A percentile compares a stretch with the other conserved stretches of the same genome.
Conservation (phyloP, 2,113 vertebrate species). For the Dendropsophus ebraccatus region DNA sequence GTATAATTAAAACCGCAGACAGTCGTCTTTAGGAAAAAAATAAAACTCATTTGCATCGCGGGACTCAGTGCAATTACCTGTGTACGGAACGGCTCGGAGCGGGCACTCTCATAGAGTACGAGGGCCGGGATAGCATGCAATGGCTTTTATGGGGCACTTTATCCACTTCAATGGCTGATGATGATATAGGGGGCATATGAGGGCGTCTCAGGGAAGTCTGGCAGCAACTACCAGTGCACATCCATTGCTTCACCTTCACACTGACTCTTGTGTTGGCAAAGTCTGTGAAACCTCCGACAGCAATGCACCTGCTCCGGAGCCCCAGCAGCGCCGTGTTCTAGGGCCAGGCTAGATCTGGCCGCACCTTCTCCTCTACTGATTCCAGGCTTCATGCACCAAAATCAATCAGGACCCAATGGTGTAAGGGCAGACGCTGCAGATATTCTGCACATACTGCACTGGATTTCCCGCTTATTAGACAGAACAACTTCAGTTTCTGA, state of each 20-base stretch:
- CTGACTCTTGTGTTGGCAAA: not conserved
- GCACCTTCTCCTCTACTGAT: not conserved
- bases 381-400: too few species aligned
- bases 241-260: not conserved
- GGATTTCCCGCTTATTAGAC: too few species aligned
- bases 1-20: constrained; percentile 10
- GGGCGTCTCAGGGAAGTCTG: not conserved
- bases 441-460: too few species aligned
- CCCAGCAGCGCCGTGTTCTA: not conserved
- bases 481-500: too few species aligned
- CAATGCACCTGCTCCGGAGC: not conserved
- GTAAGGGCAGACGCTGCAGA: too few species aligned
- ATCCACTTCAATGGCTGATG: not conserved
- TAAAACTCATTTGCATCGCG: constrained; percentile 11
- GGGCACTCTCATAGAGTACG: not conserved
- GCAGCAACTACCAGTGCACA: not conserved
- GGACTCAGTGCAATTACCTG: not conserved
- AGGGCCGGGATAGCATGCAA: not conserved
- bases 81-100: not conserved
- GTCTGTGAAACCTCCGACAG: not conserved
- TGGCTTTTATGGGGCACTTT: not conserved
- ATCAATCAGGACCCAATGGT: too few species aligned
- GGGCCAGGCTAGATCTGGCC: not conserved
- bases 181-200: not conserved
- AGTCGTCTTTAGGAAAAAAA: not conserved